phyloP scores from a whole-genome alignment of 2,113 vertebrate genomes.

The Nasalis larvatus region DNA sequence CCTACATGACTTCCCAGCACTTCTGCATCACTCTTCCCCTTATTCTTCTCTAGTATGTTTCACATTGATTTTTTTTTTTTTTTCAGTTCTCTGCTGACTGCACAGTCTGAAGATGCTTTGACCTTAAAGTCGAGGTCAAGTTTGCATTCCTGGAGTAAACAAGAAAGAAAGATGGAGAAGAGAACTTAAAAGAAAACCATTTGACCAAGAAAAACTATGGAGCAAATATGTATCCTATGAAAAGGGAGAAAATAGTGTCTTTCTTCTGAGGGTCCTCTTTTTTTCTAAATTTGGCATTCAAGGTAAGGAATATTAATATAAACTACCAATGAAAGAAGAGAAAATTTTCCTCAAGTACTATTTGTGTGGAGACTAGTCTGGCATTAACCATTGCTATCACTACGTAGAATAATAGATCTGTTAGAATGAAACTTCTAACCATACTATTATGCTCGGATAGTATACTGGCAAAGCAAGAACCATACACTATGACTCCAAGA shows the following conservation, averaged over 20 bases:
- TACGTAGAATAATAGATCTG: constrained; percentile 6
- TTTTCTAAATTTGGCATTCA: constrained; percentile 63
- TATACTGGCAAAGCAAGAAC: not conserved
- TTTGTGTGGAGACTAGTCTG: constrained; percentile 43
- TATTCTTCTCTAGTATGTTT: constrained; percentile 82
- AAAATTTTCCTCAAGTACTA: constrained; percentile 41
- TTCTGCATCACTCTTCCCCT: constrained; percentile 77
- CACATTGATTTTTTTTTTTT: constrained; percentile 86
- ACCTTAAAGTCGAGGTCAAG: constrained; percentile 87
- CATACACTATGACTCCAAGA: not conserved
- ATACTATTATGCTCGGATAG: not conserved
- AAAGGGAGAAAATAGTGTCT: constrained; percentile 47
- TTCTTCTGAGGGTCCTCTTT: constrained; percentile 59
- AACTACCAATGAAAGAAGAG: constrained; percentile 51
- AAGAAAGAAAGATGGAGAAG: constrained; percentile 69
- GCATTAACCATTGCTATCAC: constrained; percentile 54
- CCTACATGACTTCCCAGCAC: constrained; percentile 80
- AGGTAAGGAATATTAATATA: constrained; percentile 65
- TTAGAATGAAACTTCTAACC: constrained; percentile 32
- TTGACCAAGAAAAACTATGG: constrained; percentile 58
- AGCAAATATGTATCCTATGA: constrained; percentile 52
- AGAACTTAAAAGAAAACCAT: constrained; percentile 46
- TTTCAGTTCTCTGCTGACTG: constrained; percentile 83
- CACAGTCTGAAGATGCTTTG: constrained; percentile 82
- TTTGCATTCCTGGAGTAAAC: constrained; percentile 82